Base-by-base conservation (phyloP, 2,888 invertebrate species). In the Scaeva pyrastri region DNA sequence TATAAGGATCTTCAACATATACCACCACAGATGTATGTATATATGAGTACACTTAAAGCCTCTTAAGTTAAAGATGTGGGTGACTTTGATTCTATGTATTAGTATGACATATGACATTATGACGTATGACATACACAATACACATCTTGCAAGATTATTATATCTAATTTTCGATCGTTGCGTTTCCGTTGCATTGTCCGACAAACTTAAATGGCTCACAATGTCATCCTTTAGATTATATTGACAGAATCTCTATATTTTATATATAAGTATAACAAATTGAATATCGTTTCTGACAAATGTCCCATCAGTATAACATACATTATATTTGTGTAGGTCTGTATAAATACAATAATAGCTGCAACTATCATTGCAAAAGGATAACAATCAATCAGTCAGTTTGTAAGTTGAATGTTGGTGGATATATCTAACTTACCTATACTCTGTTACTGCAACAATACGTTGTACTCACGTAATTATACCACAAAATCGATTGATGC, bases 301-400 rank as follows among this genome's bases (percentile, higher is more conserved):
- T 50, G 68, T 75, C 71, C 64, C 26, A 39, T 50, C 26, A 23
- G 55, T 45, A 26, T n/a, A n/a, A n/a, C 7, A 26, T 31, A 31
- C 8, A 5, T 31, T 31, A 31, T 39, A 21, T 21, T 14, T 36
- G 21, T 50, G 10, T 23, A 23, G 4, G 10, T 19, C 19, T 1
- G 0, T 21, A 7, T 16, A 16, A 14, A 71, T 26, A 79, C 74
- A 75, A 45, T 31, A 21, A 14, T 36, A n/a, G 39, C n/a, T 41
- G 58, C 52, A 48, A 50, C 64, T 71, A 64, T 60, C 77, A 86
- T 74, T 77, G 56, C 62, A 70, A 71, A 45, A 70, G 77, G 82
- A 82, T 82, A 82, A 86, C 71, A 82, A 86, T 86, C 86, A 86
- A 86, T 82, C 86, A 82, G 81, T 50, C 16, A 31, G 43, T 56